These are phyloP conservation scores for Araneus ventricosus DNA, from an alignment of 1,140 invertebrate genomes.

Conservation along the genomic window DNA sequence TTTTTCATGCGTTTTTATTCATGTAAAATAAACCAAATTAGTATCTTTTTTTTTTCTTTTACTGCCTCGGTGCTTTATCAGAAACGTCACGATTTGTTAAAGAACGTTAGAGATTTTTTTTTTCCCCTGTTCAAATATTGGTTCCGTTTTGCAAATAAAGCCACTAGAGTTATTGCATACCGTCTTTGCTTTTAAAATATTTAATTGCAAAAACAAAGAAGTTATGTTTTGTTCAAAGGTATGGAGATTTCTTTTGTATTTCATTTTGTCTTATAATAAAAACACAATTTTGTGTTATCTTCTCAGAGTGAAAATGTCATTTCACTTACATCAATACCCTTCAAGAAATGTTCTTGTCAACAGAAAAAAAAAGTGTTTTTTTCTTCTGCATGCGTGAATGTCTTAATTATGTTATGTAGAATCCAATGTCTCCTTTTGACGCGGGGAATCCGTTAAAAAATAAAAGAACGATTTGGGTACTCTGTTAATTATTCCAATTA, in stretches of 20 bases:
- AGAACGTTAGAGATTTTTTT: not conserved
- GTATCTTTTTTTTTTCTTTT: not conserved
- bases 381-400: too few species aligned
- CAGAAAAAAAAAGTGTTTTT: too few species aligned
- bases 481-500: too few species aligned
- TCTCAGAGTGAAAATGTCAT: not conserved
- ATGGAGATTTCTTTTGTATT: not conserved
- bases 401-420: too few species aligned
- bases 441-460: too few species aligned
- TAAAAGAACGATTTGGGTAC: too few species aligned
- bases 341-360: too few species aligned
- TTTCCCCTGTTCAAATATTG: not conserved
- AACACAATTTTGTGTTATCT: not conserved
- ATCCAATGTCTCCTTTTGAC: too few species aligned
- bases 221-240: not conserved
- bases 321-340: too few species aligned
- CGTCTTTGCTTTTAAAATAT: not conserved
- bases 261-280: not conserved
- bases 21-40: slow-evolving; percentile 29
- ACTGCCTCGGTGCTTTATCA: not conserved
- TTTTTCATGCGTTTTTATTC: slow-evolving; percentile 10
- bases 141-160: slow-evolving; percentile 10
- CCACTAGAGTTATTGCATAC: not conserved
- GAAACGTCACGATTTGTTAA: not conserved
- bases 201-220: not conserved